These are phyloP conservation scores for Empidonax traillii DNA, from an alignment of 2,113 vertebrate genomes.

Conservation along the genomic window DNA sequence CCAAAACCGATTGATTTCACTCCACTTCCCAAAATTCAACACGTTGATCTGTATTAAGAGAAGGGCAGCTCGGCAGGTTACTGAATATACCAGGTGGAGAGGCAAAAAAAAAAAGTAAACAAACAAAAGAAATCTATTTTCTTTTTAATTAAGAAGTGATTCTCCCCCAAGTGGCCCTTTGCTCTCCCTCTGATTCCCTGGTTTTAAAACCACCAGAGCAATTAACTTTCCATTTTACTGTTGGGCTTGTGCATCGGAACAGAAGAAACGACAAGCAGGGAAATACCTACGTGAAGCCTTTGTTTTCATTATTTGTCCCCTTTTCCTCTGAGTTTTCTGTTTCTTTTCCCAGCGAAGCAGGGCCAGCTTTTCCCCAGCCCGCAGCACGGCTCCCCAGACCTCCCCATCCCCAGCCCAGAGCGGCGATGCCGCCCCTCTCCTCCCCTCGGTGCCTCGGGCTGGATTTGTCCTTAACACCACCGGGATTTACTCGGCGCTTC, in stretches of 20 bases:
- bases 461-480: fast-evolving
- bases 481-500: neutral
- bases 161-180: fast-evolving
- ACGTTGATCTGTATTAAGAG: fast-evolving
- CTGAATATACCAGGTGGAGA: neutral
- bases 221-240: neutral
- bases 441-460: fast-evolving
- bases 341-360: neutral
- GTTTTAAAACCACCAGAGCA: neutral
- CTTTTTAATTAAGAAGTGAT: neutral
- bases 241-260: neutral
- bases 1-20: fast-evolving
- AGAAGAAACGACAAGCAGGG: neutral
- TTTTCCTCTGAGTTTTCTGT: neutral
- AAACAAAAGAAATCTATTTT: neutral
- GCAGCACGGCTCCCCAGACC: fast-evolving
- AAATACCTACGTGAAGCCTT: neutral
- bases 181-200: neutral
- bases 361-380: neutral
- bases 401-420: fast-evolving
- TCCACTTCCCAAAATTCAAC: neutral
- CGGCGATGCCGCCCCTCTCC: neutral
- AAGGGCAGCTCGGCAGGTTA: neutral
- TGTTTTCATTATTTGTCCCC: fast-evolving
- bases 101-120: neutral